Conservation (phyloP, 2,888 invertebrate species). For the Lycia hirtaria region DNA sequence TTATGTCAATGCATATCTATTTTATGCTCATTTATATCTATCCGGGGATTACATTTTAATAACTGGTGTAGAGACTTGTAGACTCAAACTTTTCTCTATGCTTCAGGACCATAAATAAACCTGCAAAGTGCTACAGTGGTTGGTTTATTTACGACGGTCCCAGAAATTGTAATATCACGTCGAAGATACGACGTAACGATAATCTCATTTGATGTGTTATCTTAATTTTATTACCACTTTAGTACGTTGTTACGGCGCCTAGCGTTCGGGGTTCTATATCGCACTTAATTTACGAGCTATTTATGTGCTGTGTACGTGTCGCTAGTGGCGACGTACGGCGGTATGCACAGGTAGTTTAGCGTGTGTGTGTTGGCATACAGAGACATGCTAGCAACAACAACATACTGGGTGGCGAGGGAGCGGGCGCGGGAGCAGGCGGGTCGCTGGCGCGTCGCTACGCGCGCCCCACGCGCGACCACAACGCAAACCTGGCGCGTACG, state of each 20-base stretch:
- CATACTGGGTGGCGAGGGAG: conserved; percentile 81
- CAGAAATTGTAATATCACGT: conserved; percentile 25
- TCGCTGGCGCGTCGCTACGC: conserved; percentile 80
- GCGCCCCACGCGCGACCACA: conserved; percentile 73
- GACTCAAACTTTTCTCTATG: conserved; percentile 42
- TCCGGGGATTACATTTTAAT: conserved; percentile 19
- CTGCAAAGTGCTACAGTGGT: conserved; percentile 61
- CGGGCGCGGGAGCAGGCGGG: conserved; percentile 47
- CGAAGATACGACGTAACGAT: conserved; percentile 23
- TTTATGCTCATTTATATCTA: conserved; percentile 8
- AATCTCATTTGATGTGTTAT: conserved; percentile 24
- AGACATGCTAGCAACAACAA: conserved; percentile 87
- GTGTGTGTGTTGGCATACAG: conserved; percentile 80
- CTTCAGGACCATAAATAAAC: conserved; percentile 57
- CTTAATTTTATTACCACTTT: conserved; percentile 48
- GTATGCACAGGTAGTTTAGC: conserved; percentile 77
- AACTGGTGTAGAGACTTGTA: conserved; percentile 33
- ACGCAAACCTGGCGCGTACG: conserved; percentile 78
- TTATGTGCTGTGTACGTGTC: conserved; percentile 32
- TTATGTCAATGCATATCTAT: conserved; percentile 11
- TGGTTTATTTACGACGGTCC: conserved; percentile 34
- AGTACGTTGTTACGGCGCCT: conserved; percentile 50
- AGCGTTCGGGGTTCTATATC: conserved; percentile 18
- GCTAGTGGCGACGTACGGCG: conserved; percentile 44
- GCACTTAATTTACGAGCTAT: conserved; percentile 27